A percentile compares a stretch with the other conserved stretches of the same genome.
Conservation (phyloP, 2,797 vertebrate species). For the Nyctalus aviator region DNA sequence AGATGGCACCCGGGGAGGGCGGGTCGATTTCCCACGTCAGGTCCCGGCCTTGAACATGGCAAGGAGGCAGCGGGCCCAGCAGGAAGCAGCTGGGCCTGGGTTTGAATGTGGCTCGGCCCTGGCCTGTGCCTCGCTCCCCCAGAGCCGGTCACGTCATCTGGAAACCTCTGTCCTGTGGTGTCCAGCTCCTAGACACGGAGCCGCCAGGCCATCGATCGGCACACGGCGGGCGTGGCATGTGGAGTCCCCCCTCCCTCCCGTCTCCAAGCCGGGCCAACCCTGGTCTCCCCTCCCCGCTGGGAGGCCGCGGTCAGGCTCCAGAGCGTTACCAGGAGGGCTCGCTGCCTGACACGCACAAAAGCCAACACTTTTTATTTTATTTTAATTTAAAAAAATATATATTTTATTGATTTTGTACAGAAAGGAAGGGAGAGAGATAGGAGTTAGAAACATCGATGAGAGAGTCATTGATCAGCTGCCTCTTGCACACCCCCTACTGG, state of each 20-base stretch:
- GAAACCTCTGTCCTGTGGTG: background rate
- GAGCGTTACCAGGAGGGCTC: background rate
- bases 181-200: background rate
- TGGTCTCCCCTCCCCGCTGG: background rate
- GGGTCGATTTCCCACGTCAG: background rate
- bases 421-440: too few relatives aligned
- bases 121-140: background rate
- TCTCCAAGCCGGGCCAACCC: background rate
- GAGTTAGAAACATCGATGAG: too few relatives aligned
- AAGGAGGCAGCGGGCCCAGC: background rate
- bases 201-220: rapidly evolving
- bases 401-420: too few relatives aligned
- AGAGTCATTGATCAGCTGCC: too few relatives aligned
- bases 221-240: rapidly evolving
- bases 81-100: background rate
- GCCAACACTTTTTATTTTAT: background rate
- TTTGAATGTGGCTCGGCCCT: background rate
- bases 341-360: too few relatives aligned
- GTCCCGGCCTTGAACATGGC: rapidly evolving
- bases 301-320: background rate
- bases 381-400: too few relatives aligned
- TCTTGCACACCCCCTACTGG: too few relatives aligned
- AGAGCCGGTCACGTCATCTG: background rate
- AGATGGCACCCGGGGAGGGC: background rate
- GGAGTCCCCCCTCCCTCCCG: too few relatives aligned